Percentiles rank a stretch among this genome's conserved stretches.
phyloP scores from a whole-genome alignment of 2,888 invertebrate genomes.

The Allolobophora icterica region DNA sequence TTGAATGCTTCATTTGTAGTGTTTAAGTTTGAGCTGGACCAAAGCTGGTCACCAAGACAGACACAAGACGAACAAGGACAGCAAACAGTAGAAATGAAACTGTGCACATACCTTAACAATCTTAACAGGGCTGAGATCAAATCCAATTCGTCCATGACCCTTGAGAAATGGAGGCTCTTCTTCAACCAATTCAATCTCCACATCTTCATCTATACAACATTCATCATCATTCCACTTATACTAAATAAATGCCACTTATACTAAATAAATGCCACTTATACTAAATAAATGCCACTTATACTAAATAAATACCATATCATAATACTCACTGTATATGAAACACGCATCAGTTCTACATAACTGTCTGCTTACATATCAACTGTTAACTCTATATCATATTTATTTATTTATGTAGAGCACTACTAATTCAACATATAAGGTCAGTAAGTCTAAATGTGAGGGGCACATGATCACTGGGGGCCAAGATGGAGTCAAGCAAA shows the following conservation, averaged over 20 bases:
- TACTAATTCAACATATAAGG: too few species aligned
- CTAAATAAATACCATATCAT: background rate
- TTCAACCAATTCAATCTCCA: conserved; percentile 96
- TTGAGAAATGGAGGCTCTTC: conserved; percentile 94
- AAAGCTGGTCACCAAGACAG: background rate
- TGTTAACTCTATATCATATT: background rate
- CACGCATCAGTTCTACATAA: too few species aligned
- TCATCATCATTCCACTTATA: background rate
- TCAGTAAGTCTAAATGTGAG: too few species aligned
- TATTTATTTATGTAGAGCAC: too few species aligned
- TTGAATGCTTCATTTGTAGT: too few species aligned
- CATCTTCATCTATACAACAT: conserved; percentile 81
- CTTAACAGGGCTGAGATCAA: conserved; percentile 88
- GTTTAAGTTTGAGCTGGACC: too few species aligned
- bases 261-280: background rate
- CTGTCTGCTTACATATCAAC: background rate
- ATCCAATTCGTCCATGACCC: conserved; percentile 76
- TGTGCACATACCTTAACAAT: conserved; percentile 77
- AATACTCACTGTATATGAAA: background rate
- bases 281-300: too few species aligned
- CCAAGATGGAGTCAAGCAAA: too few species aligned
- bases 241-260: background rate
- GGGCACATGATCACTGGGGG: too few species aligned
- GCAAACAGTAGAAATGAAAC: background rate
- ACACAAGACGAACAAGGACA: background rate